Evolutionary conservation across 1,140 invertebrate species (phyloP).

Genomic region (Musca domestica): DNA sequence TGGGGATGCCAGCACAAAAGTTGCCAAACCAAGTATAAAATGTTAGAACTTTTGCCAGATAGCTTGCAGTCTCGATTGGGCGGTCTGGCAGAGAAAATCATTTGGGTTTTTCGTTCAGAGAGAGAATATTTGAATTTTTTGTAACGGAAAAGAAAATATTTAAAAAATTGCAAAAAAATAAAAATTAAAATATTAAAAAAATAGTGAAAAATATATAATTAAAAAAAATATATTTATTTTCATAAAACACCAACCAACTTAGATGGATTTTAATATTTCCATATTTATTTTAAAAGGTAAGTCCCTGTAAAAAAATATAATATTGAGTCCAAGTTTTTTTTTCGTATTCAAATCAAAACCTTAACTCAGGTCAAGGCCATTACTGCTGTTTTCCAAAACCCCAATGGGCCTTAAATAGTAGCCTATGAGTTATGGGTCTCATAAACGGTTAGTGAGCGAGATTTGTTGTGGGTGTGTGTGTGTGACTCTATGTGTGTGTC

Average conservation of each 20-base stretch:
- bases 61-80: background rate
- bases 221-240: background rate
- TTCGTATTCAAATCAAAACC: background rate
- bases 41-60: background rate
- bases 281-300: conserved; percentile 9
- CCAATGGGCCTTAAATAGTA: no score
- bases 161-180: conserved; percentile 2
- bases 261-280: conserved; percentile 4
- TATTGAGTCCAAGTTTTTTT: background rate
- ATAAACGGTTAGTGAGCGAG: no score
- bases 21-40: conserved; percentile 10
- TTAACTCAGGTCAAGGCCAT: conserved; percentile 1
- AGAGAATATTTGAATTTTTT: conserved; percentile 3
- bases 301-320: background rate
- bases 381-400: background rate
- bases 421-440: no score
- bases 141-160: background rate
- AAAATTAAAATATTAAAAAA: background rate
- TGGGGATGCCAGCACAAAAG: background rate
- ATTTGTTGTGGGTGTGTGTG: no score
- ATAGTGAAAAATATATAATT: background rate
- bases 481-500: no score
- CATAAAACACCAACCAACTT: background rate
- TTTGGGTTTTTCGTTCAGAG: no score
- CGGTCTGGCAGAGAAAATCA: background rate